Evolutionary conservation across 2,797 vertebrate genomes (phyloP), one percentile per base, ranked within the genome.

Genomic region (Etheostoma nigrum): DNA sequence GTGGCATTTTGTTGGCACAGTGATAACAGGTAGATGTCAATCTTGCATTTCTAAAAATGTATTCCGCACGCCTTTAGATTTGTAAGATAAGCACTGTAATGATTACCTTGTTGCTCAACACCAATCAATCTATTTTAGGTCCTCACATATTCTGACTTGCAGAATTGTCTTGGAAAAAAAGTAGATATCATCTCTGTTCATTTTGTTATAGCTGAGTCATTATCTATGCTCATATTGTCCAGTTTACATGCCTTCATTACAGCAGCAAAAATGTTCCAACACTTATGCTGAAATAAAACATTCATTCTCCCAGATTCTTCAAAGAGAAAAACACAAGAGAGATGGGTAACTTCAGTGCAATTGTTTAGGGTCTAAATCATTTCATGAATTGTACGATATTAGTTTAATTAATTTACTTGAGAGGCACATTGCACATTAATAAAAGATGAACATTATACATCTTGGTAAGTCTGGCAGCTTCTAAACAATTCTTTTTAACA

Each of bases 1-100:
- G 86, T 89, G 90, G 85, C 80, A 89, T 89, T 88, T 91, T 72
- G 44, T 82, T 91, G 91, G 89, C 89, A 4, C 64, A 16, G 45
- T 67, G 70, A 69, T 70, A 74, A 73, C 74, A 78, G 19, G 18
- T 61, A 89, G 76, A 89, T 92, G 88, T 85, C 68, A 88, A 91
- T 92, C 89, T 86, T 16, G 30, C 57, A 49, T 86, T 83, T 86
- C 69, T 75, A 72, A 90, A 81, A 83, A 66, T 63, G 65, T 74
- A 67, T 54, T 55, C 53, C 25, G 52, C 67, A 62, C 67, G 57
- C 72, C 86, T 88, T 90, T 90, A 91, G 79, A 87, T 88, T 82
- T 88, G 58, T 85, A 36, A 74, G 58, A 88, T 75, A 52, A 75
- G 71, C 75, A 52, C 71, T 23, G 40, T 88, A 84, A 91, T 87